Evolutionary conservation across 1,140 invertebrate genomes (phyloP).

Genomic region (Rhynchophorus ferrugineus): DNA sequence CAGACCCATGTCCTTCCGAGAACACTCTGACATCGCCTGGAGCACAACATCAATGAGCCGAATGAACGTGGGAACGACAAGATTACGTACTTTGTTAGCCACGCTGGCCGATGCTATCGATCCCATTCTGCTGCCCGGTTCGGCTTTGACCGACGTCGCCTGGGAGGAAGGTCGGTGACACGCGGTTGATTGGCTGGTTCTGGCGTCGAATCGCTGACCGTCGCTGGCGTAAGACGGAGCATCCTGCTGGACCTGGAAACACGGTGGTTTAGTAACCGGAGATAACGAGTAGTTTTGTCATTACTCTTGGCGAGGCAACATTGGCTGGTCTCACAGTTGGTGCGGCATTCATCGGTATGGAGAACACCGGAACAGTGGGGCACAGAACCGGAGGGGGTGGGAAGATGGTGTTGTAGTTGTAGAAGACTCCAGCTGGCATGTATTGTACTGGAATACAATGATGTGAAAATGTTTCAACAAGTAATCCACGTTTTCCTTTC

Average conservation of each 20-base stretch:
- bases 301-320: not conserved
- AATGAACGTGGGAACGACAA: too few species aligned
- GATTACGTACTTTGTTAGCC: constrained; percentile 40
- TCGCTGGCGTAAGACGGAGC: not conserved
- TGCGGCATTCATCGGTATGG: constrained; percentile 21
- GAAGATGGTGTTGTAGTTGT: constrained; percentile 43
- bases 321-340: not conserved
- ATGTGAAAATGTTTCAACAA: too few species aligned
- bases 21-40: constrained; percentile 45
- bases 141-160: constrained; percentile 55
- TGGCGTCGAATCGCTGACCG: constrained; percentile 16
- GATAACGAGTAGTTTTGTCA: not conserved
- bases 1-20: constrained; percentile 46
- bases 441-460: constrained; percentile 48
- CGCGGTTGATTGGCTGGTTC: constrained; percentile 18
- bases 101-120: constrained; percentile 42
- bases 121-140: constrained; percentile 50
- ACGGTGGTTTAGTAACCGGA: not conserved
- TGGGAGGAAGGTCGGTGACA: constrained; percentile 47
- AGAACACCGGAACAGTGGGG: constrained; percentile 41
- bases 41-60: constrained; percentile 7
- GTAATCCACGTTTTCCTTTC: too few species aligned
- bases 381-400: constrained; percentile 44
- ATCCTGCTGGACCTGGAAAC: not conserved
- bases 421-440: constrained; percentile 48